These are phyloP conservation scores for Pagrus major DNA, from an alignment of 2,113 vertebrate species.

Conservation along the genomic window DNA sequence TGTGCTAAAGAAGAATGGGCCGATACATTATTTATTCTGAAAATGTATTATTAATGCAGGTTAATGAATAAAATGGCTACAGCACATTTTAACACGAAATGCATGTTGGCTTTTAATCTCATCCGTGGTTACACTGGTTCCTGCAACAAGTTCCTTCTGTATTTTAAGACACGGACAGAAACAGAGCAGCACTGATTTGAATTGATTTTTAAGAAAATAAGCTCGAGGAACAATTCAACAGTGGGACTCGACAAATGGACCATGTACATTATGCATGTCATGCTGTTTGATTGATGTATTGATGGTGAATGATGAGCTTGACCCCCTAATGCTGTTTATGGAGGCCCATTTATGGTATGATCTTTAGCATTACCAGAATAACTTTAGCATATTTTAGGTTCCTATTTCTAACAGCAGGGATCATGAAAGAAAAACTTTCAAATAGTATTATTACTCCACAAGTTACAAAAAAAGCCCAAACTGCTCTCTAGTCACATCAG, in stretches of 20 bases:
- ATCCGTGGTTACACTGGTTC: background rate
- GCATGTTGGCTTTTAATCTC: slow-evolving; percentile 2
- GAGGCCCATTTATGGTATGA: background rate
- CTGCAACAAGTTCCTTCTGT: background rate
- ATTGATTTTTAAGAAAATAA: slow-evolving; percentile 35
- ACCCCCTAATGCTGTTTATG: background rate
- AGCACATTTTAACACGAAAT: slow-evolving; percentile 25
- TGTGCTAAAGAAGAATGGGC: slow-evolving; percentile 46
- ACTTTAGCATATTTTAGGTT: no score
- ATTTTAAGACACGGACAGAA: slow-evolving; percentile 10
- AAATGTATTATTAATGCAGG: slow-evolving; percentile 73
- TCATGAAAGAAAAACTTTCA: slow-evolving; percentile 5
- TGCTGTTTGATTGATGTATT: slow-evolving; percentile 41
- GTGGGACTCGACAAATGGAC: slow-evolving; percentile 22
- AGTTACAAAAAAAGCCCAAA: background rate
- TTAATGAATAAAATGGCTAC: slow-evolving; percentile 62
- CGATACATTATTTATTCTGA: slow-evolving; percentile 66
- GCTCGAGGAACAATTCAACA: background rate
- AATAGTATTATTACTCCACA: background rate
- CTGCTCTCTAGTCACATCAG: background rate
- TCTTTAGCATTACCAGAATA: background rate
- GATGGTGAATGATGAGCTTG: slow-evolving; percentile 21
- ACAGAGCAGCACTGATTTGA: slow-evolving; percentile 52
- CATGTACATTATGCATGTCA: background rate
- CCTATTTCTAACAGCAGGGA: background rate